These are phyloP conservation scores for Tolmerus cingulatus DNA, from an alignment of 2,888 invertebrate species.

Conservation along the genomic window DNA sequence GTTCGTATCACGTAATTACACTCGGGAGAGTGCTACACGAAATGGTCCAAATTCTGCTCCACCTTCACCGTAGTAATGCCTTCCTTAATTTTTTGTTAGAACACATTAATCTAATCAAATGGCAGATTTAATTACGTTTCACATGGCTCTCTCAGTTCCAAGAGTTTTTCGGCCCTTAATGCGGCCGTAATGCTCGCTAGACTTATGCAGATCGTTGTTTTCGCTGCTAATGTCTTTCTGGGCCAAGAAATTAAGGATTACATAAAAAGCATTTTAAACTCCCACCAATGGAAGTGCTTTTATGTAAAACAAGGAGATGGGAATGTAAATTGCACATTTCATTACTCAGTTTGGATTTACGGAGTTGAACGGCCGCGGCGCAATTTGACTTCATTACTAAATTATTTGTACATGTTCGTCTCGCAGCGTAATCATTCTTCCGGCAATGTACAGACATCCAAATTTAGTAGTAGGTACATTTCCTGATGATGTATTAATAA, in stretches of 20 bases:
- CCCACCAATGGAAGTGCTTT: neutral
- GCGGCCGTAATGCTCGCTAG: slow-evolving; percentile 1
- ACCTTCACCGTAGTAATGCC: neutral
- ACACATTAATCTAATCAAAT: slow-evolving; percentile 15
- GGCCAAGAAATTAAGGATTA: neutral
- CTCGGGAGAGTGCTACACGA: neutral
- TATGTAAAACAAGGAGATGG: neutral
- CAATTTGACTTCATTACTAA: neutral
- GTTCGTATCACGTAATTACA: neutral
- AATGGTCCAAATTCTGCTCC: neutral
- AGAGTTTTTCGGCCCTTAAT: neutral
- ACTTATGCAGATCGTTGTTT: neutral
- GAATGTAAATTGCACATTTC: neutral
- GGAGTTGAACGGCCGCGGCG: neutral
- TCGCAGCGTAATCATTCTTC: neutral
- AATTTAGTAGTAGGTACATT: too few species aligned
- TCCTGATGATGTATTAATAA: too few species aligned
- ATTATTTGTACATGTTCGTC: neutral
- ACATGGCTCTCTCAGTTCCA: slow-evolving; percentile 8
- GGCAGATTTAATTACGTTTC: slow-evolving; percentile 19
- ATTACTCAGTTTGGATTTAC: neutral
- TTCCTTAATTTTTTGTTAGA: slow-evolving; percentile 5
- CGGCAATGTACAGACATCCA: neutral
- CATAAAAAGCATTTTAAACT: neutral
- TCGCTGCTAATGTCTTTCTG: neutral